phyloP scores from a whole-genome alignment of 2,888 invertebrate species.

The Calameuta pallipes region DNA sequence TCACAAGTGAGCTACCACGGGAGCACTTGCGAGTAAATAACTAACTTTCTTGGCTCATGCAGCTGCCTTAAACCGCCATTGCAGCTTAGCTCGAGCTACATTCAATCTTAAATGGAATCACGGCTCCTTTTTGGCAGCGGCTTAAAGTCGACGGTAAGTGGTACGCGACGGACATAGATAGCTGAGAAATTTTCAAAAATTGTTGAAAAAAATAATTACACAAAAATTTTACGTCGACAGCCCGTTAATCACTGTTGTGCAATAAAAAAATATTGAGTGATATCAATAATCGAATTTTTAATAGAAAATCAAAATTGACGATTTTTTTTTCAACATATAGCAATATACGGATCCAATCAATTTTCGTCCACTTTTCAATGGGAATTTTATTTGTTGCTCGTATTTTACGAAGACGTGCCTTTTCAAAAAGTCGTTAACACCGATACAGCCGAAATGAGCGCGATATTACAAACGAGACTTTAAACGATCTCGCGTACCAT shows the following conservation, averaged over 20 bases:
- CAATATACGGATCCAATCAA: neutral
- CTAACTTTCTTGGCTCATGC: constrained; percentile 47
- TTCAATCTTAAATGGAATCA: neutral
- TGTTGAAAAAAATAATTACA: too few relatives aligned
- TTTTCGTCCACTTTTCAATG: neutral
- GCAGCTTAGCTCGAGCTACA: constrained; percentile 35
- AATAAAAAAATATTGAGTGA: too few relatives aligned
- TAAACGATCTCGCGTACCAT: constrained; percentile 24
- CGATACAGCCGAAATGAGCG: constrained; percentile 1
- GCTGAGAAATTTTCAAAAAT: neutral
- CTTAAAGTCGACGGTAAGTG: neutral
- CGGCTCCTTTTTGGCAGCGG: neutral
- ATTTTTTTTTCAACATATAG: too few relatives aligned
- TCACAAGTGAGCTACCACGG: constrained; percentile 43
- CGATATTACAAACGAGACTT: constrained; percentile 36
- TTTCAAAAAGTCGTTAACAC: constrained; percentile 36
- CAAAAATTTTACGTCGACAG: too few relatives aligned
- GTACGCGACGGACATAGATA: neutral
- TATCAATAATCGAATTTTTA: too few relatives aligned
- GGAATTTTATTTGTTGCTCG: neutral
- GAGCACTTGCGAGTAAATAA: constrained; percentile 45
- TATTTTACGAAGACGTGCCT: constrained; percentile 6
- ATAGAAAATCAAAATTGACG: too few relatives aligned
- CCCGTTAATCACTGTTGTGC: too few relatives aligned
- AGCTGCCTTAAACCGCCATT: constrained; percentile 39